Conservation (phyloP, 2,888 invertebrate genomes). For the Aspidapion aeneum region DNA sequence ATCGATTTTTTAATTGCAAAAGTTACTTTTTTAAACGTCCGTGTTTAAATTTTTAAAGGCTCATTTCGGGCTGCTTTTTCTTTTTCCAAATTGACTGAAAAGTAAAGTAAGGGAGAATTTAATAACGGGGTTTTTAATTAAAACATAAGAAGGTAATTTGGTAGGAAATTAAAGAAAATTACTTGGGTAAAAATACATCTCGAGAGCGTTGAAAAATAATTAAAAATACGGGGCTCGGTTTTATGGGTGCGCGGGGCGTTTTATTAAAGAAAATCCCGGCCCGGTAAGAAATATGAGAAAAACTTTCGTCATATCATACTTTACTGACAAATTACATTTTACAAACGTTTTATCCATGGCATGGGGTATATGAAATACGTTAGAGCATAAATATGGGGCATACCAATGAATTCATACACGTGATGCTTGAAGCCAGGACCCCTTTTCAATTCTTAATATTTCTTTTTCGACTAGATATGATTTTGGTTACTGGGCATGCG, state of each 20-base stretch:
- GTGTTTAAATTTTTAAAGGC: background rate
- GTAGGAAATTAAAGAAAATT: constrained; percentile 26
- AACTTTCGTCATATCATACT: background rate
- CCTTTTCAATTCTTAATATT: no score
- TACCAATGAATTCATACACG: no score
- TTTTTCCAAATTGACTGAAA: background rate
- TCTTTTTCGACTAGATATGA: no score
- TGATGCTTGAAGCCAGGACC: no score
- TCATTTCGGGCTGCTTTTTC: background rate
- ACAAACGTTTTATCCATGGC: no score
- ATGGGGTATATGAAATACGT: no score
- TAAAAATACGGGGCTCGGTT: constrained; percentile 42
- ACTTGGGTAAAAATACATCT: constrained; percentile 25
- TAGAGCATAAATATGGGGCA: no score
- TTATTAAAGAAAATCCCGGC: background rate
- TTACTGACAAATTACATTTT: background rate
- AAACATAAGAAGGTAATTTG: constrained; percentile 27
- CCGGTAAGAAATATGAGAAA: background rate
- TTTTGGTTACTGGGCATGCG: no score
- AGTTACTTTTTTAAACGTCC: background rate
- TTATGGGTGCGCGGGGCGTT: constrained; percentile 35
- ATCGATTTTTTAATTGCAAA: background rate
- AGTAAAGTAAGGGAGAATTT: background rate
- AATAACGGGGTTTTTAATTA: constrained; percentile 14
- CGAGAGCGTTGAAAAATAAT: constrained; percentile 35